Evolutionary conservation across 2,888 invertebrate species (phyloP).

Genomic region (Gasteruption jaculator): DNA sequence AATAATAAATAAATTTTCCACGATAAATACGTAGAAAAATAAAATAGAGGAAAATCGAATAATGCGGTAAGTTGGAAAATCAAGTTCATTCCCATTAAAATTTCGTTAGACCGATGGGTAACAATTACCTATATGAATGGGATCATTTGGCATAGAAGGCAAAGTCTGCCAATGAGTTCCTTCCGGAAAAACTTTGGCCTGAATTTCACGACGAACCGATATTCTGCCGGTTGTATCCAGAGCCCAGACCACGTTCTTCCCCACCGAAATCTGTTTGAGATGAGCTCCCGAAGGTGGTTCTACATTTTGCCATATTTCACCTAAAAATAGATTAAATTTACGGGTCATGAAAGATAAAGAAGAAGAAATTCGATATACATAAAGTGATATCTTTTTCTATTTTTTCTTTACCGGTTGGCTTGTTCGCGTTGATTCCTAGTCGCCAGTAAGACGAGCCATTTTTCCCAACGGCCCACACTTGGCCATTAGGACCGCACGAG

Average conservation of each 20-base stretch:
- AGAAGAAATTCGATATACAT: neutral
- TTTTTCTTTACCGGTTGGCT: slow-evolving; percentile 55
- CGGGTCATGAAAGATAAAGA: no score
- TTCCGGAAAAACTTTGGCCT: slow-evolving; percentile 66
- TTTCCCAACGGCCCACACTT: slow-evolving; percentile 82
- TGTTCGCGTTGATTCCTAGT: slow-evolving; percentile 66
- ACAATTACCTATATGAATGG: slow-evolving; percentile 54
- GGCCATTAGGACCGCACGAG: slow-evolving; percentile 64
- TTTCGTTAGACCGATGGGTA: slow-evolving; percentile 12
- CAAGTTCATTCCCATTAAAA: slow-evolving; percentile 18
- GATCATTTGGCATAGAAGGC: slow-evolving; percentile 58
- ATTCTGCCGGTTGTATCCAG: slow-evolving; percentile 69
- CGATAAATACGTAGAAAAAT: slow-evolving; percentile 14
- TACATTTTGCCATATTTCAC: slow-evolving; percentile 74
- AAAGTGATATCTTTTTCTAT: neutral
- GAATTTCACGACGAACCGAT: slow-evolving; percentile 75
- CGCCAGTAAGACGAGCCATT: slow-evolving; percentile 83
- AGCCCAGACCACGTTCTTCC: slow-evolving; percentile 73
- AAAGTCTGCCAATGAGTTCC: slow-evolving; percentile 82
- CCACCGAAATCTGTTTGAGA: slow-evolving; percentile 73
- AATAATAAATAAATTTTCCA: slow-evolving; percentile 8
- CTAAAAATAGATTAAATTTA: slow-evolving; percentile 38
- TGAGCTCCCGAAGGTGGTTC: slow-evolving; percentile 65
- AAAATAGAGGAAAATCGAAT: slow-evolving; percentile 5
- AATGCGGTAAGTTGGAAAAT: slow-evolving; percentile 5